Base-by-base conservation (phyloP, 2,888 invertebrate species). In the Oxycera nigricornis region DNA sequence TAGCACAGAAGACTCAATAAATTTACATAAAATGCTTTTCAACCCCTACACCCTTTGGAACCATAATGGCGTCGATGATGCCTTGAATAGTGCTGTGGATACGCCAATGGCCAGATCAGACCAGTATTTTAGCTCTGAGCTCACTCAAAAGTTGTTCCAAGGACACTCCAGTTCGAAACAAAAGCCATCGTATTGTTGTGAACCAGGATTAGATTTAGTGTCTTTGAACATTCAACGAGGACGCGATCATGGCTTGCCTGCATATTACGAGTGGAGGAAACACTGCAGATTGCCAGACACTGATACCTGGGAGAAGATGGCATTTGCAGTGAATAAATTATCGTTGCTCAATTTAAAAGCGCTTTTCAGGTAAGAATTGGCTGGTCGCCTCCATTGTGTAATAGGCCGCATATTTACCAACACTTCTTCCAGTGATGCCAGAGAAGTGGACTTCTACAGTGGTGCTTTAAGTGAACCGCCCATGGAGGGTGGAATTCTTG, bases 191-290 rank as follows among this genome's bases (percentile, higher is more conserved):
- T 86, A 89, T 0, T 92, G 91, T 9, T 55, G 22, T 20, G 14
- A 31, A 20, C 30, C 31, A 79, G 95, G 95, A 0, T 86, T 95
- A 74, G 96, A 96, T 87, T 86, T 96, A 80, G 94, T 95, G 0
- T 92, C 95, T 0, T 86, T 95, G 76, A 95, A 96, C 84, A 94
- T 96, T 80, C 95, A 96, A 84, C 89, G 95, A 39, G 95, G 95
- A 0, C 86, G 96, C 0, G 96, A 96, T 86, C 95, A 96, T 83
- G 96, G 95, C 0, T 86, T 96, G 74, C 92, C 94, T 0, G 86
- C 91, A 0, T 96, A 96, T 84, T 89, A 90, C 0, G 87, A 87
- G 35, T 96, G 93, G 91, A 86, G 95, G 65, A 87, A 90, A 73
- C 89, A 91, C 80, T 97, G 96, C 79, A 91, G 91, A 0, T 86